phyloP scores from a whole-genome alignment of 35 echinoderm and acorn worm species.

The Eucidaris tribuloides region DNA sequence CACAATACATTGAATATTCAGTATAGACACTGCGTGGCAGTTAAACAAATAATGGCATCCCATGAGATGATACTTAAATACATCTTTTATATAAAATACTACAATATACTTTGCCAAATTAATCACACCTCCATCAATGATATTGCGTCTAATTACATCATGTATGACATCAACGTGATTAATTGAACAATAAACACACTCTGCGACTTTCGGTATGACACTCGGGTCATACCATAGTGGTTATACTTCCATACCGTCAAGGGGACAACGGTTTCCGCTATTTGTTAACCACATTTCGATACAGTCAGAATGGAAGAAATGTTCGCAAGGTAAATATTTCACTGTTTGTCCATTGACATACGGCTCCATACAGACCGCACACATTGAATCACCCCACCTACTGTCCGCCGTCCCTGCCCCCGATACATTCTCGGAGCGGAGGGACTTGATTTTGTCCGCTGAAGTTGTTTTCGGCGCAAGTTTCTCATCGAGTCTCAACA shows the following conservation, averaged over 20 bases:
- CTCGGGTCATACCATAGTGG: too few species aligned
- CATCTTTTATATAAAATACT: too few species aligned
- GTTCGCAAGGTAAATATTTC: constrained; percentile 66
- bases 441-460: constrained; percentile 11
- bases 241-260: constrained; percentile 69
- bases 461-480: constrained; percentile 64
- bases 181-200: too few species aligned
- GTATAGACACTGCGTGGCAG: too few species aligned
- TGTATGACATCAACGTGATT: too few species aligned
- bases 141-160: too few species aligned
- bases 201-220: too few species aligned
- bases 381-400: constrained; percentile 25
- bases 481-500: constrained; percentile 68
- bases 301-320: constrained; percentile 59
- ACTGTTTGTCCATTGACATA: constrained; percentile 40
- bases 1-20: too few species aligned
- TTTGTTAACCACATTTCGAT: constrained; percentile 68
- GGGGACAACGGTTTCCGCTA: constrained; percentile 48
- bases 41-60: too few species aligned
- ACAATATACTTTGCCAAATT: too few species aligned
- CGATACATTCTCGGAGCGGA: constrained; percentile 12
- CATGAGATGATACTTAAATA: too few species aligned
- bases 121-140: too few species aligned
- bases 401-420: background rate
- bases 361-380: constrained; percentile 79